Evolutionary conservation across 2,797 vertebrate genomes (phyloP), one percentile per base, ranked within the genome.

Genomic region (Eremophila alpestris): DNA sequence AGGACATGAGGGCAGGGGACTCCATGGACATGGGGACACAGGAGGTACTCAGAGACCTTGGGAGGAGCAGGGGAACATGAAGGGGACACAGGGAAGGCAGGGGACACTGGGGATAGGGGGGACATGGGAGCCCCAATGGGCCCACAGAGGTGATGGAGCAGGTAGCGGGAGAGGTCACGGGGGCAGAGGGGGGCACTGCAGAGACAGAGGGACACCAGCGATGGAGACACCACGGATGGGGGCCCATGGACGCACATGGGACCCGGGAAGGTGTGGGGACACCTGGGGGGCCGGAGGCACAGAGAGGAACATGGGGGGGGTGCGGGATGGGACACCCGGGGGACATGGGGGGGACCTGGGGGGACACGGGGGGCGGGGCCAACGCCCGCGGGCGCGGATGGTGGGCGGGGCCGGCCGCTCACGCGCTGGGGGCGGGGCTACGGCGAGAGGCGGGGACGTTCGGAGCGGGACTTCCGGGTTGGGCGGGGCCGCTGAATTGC

Each of bases 401-500:
- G 16, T 18, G 49, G 49, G 75, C 40, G 60, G 49, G n/a, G 21
- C n/a, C 49, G 6, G 7, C 2, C 4, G 19, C 19, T 26, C 54
- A 46, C 4, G 70, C 26, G 15, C 27, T 19, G 43, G 60, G 49
- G 77, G 77, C 34, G 77, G 34, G 23, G 64, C 23, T 7, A n/a
- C 7, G 5, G 7, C 3, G 9, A 10, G 29, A 17, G 45, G 45
- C 18, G 45, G 56, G 45, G 34, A 9, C 20, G 4, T 11, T 18
- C 10, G 12, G 45, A 6, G 10, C 1, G 10, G 15, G 3, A 8
- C 19, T 13, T 18, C 43, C 32, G 14, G 12, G 17, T 20, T 34
- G 27, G 80, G 76, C 62, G 63, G 10, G 32, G 38, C 32, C 13
- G 1, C 4, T 0, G 21, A 2, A 3, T 3, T 14, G 17, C 5